Percentiles rank a stretch among this genome's conserved stretches.
phyloP scores from a whole-genome alignment of 2,888 invertebrate genomes.

The Nomada goodeniana region DNA sequence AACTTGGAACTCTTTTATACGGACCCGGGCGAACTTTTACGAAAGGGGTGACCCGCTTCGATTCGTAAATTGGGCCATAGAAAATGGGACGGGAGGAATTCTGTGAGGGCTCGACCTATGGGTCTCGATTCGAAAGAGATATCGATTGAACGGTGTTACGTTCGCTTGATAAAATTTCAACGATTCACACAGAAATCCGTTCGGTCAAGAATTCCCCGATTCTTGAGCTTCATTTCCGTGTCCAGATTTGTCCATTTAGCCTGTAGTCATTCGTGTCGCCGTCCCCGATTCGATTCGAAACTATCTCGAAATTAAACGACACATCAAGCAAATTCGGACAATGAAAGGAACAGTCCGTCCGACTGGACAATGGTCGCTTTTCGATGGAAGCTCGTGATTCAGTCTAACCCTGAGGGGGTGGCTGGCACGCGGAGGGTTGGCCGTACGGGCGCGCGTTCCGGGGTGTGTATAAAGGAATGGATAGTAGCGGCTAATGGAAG shows the following conservation, averaged over 20 bases:
- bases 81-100: neutral
- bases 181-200: no score
- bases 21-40: neutral
- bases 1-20: neutral
- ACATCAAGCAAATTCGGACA: constrained; percentile 21
- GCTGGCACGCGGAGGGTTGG: constrained; percentile 25
- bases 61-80: neutral
- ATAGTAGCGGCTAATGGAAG: constrained; percentile 74
- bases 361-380: constrained; percentile 27
- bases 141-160: no score
- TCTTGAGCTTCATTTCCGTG: no score
- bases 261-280: neutral
- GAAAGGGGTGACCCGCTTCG: constrained; percentile 11
- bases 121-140: no score
- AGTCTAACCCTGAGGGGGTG: constrained; percentile 25
- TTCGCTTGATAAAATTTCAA: no score
- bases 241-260: no score
- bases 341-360: constrained; percentile 13
- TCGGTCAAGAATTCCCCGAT: no score
- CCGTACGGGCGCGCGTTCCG: constrained; percentile 8
- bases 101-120: neutral
- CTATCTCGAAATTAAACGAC: neutral
- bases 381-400: constrained; percentile 42
- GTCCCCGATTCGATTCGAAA: neutral
- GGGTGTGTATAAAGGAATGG: constrained; percentile 46